These are phyloP conservation scores for Arctocebus calabarensis DNA, from an alignment of 2,797 vertebrate species.

Conservation along the genomic window DNA sequence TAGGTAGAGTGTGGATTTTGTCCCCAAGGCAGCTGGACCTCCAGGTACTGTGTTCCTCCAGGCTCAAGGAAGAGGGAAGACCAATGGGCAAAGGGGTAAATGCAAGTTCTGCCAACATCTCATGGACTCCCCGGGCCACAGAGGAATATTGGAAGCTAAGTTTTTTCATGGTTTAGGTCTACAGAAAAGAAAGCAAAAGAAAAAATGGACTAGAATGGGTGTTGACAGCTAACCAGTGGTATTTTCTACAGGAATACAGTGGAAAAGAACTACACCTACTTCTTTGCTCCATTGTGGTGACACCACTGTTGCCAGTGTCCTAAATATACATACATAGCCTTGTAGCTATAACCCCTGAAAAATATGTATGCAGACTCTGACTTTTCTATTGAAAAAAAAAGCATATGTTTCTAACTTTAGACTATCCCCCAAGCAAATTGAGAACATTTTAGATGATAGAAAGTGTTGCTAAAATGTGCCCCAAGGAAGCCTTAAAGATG, in stretches of 20 bases:
- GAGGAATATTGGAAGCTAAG: neutral
- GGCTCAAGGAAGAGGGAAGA: neutral
- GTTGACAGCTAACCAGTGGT: neutral
- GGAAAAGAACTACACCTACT: neutral
- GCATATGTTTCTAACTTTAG: neutral
- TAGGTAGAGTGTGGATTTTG: neutral
- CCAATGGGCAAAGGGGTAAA: neutral
- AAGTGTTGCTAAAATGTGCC: neutral
- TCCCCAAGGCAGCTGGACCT: neutral
- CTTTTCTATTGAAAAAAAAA: neutral
- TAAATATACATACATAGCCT: neutral
- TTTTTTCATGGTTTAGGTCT: neutral
- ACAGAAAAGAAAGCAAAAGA: neutral
- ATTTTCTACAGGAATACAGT: neutral
- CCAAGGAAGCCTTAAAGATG: too few relatives aligned
- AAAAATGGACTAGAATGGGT: neutral
- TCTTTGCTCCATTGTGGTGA: neutral
- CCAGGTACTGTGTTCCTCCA: neutral
- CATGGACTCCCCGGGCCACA: neutral
- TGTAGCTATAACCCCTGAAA: neutral
- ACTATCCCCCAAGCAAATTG: neutral
- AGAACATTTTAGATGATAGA: neutral
- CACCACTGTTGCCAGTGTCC: neutral
- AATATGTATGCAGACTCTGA: neutral
- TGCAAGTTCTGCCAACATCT: neutral